Conservation (phyloP, 2,888 invertebrate genomes). For the Meiosimyza platycephala region DNA sequence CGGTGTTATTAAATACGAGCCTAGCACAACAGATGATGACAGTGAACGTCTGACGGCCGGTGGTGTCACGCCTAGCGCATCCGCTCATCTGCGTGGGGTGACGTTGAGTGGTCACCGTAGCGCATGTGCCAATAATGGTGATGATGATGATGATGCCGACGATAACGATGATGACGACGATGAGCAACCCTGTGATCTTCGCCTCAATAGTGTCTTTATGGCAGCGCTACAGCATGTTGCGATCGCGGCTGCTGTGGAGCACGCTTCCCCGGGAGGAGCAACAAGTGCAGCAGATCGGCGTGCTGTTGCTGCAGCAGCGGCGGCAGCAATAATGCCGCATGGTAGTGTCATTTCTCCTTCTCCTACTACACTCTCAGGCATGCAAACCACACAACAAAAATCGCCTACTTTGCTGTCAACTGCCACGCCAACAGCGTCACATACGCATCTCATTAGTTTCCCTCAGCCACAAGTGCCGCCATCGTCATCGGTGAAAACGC, state of each 20-base stretch:
- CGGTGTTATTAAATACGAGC: slow-evolving; percentile 59
- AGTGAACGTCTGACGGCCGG: slow-evolving; percentile 36
- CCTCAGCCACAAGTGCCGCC: slow-evolving; percentile 41
- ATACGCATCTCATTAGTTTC: slow-evolving; percentile 54
- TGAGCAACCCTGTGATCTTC: slow-evolving; percentile 66
- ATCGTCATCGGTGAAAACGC: slow-evolving; percentile 30
- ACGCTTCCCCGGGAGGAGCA: slow-evolving; percentile 25
- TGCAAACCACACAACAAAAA: slow-evolving; percentile 44
- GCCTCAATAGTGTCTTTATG: slow-evolving; percentile 58
- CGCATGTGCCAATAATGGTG: slow-evolving; percentile 29
- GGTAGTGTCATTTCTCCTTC: slow-evolving; percentile 35
- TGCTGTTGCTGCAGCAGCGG: slow-evolving; percentile 42
- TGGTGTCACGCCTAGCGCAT: slow-evolving; percentile 51
- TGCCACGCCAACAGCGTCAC: slow-evolving; percentile 66
- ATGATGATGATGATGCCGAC: slow-evolving; percentile 44
- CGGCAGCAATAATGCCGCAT: slow-evolving; percentile 45
- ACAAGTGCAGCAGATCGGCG: slow-evolving; percentile 43
- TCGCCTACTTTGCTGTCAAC: slow-evolving; percentile 46
- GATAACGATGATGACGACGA: slow-evolving; percentile 53
- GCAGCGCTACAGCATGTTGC: slow-evolving; percentile 56
- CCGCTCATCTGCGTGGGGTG: slow-evolving; percentile 44
- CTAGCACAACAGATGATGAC: slow-evolving; percentile 52
- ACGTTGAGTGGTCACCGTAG: slow-evolving; percentile 33
- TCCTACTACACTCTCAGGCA: slow-evolving; percentile 46
- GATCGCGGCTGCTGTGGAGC: slow-evolving; percentile 29